phyloP scores from a whole-genome alignment of 2,797 vertebrate genomes.

The Aulostomus chinensis region DNA sequence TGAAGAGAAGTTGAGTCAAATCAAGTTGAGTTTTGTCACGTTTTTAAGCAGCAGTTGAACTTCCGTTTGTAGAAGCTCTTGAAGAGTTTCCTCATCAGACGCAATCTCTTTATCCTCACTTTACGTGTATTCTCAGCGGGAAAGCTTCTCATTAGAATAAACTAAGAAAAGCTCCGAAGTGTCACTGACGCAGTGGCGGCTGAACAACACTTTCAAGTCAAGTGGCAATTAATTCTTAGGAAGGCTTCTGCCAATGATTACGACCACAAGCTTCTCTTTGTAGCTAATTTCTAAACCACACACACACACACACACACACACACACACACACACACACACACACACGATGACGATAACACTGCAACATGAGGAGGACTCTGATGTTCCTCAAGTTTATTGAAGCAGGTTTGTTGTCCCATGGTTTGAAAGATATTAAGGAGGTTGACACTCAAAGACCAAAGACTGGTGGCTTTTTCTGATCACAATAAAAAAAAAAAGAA shows the following conservation, averaged over 20 bases:
- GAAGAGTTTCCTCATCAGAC: too few relatives aligned
- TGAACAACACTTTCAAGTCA: constrained; percentile 52
- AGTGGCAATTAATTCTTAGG: constrained; percentile 57
- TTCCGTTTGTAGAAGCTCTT: too few relatives aligned
- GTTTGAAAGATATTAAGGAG: constrained; percentile 21
- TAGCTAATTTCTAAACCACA: constrained; percentile 34
- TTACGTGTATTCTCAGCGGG: too few relatives aligned
- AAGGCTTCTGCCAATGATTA: constrained; percentile 45
- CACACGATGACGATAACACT: constrained; percentile 3
- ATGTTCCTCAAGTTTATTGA: too few relatives aligned
- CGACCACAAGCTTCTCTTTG: constrained; percentile 35
- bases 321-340: constrained; percentile 3
- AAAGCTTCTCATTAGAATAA: constrained; percentile 57
- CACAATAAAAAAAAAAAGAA: too few relatives aligned
- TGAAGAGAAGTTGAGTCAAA: too few relatives aligned
- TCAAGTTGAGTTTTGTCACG: too few relatives aligned
- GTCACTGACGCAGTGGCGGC: constrained; percentile 40
- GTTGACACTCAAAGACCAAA: constrained; percentile 30
- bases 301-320: too few relatives aligned
- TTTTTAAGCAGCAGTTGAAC: too few relatives aligned
- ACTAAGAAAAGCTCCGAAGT: constrained; percentile 35
- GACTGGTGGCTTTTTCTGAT: constrained; percentile 15
- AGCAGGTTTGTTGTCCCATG: too few relatives aligned
- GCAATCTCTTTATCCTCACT: too few relatives aligned
- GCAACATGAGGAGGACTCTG: too few relatives aligned